Percentiles rank a stretch among this genome's conserved stretches.
Evolutionary conservation across 2,113 vertebrate species (phyloP).

Genomic region (Onychostruthus taczanowskii): DNA sequence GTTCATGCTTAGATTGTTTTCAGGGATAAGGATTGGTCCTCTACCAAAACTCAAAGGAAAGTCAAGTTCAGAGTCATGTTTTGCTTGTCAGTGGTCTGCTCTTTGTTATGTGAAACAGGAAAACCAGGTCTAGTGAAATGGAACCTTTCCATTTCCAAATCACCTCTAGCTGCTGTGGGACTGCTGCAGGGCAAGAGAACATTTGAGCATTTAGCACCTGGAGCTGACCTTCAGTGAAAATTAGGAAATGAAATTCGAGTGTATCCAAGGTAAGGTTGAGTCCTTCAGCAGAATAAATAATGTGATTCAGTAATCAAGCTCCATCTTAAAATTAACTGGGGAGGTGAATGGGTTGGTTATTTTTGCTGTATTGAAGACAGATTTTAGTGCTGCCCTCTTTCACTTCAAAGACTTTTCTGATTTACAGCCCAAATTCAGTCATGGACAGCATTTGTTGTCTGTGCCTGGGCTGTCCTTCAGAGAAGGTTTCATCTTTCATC

Average conservation of each 20-base stretch:
- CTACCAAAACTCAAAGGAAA: neutral
- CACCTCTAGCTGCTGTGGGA: rapidly evolving
- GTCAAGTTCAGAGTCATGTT: neutral
- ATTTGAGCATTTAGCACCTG: neutral
- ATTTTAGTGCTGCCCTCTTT: neutral
- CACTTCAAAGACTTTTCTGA: neutral
- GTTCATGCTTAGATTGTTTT: neutral
- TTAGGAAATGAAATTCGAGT: neutral
- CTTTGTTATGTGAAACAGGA: neutral
- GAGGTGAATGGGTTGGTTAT: neutral
- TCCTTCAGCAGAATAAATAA: neutral
- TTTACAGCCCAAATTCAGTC: neutral
- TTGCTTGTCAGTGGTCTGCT: neutral
- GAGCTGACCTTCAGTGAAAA: neutral
- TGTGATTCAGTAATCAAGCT: neutral
- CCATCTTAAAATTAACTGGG: neutral
- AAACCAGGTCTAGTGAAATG: neutral
- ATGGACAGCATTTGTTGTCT: neutral
- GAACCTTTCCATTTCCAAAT: neutral
- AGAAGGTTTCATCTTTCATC: neutral
- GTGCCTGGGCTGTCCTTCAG: neutral
- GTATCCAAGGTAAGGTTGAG: neutral
- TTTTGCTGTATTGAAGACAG: neutral
- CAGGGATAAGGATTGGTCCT: neutral
- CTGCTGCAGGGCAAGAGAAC: neutral